Evolutionary conservation across 2,888 invertebrate genomes (phyloP), one percentile per base, ranked within the genome.

Genomic region (Limnephilus marmoratus): DNA sequence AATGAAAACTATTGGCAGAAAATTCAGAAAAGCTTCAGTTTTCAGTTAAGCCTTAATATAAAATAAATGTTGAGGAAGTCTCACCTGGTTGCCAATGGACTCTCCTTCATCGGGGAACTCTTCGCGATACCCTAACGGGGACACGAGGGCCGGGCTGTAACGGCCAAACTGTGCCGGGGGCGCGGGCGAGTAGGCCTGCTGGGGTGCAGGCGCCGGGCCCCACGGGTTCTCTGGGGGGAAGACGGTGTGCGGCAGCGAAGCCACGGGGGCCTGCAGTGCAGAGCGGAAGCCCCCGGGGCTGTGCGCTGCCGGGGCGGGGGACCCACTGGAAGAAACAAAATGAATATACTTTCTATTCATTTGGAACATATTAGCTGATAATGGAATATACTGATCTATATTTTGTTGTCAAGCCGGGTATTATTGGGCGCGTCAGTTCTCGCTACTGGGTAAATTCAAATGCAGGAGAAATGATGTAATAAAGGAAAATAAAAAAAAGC

Each of bases 1-100:
- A 24, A 9, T n/a, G 24, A n/a, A 24, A 49, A 49, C 49, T 49
- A 49, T n/a, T 24, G 9, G 1, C 24, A 24, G 7, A 68, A 68
- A 68, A 24, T 68, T 5, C 53, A 1, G 18, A 68, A 68, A 24
- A 68, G 68, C 68, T 68, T 68, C 9, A 68, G 24, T 68, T 24
- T 68, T 68, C 49, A 68, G 2, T 24, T 2, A 68, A 68, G 24
- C n/a, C 68, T 68, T 7, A 68, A 68, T 13, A 0, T 24, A 7
- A 24, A 68, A 68, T 68, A 1, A 68, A 68, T 7, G 24, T 7
- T 68, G 18, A 24, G 3, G n/a, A 68, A 24, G n/a, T n/a, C 95
- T 95, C 94, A 97, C 97, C 96, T 97, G 97, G 94, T 96, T 96
- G 81, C 95, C 95, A 90, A 97, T 96, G 91, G 97, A 96, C 94